Base-by-base conservation (phyloP, 2,797 vertebrate species). In the Paramormyrops hopkinsi region DNA sequence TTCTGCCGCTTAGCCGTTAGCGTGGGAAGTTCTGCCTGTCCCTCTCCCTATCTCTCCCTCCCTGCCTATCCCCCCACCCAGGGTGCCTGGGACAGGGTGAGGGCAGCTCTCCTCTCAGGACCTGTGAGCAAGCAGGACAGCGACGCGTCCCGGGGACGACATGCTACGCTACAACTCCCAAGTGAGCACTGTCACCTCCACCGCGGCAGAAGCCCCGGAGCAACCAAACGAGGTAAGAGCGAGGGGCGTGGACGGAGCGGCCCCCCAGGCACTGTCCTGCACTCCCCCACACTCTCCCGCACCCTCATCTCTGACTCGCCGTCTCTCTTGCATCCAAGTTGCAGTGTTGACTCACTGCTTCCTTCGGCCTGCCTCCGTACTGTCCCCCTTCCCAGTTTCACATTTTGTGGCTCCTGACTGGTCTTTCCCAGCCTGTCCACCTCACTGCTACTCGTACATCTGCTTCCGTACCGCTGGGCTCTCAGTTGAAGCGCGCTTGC, bases 151-250 rank as follows among this genome's bases (percentile, higher is more conserved):
- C 91, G 22, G 90, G 91, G 89, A 90, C 96, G 94, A 93, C 92
- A 97, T 97, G 96, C 93, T 93, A 79, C 93, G 93, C 92, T 95
- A 95, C 90, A 92, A 93, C 82, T 92, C 94, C 87, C 86, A 59
- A 12, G 90, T 93, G 73, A 93, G 91, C 92, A 73, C 62, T 1
- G 50, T 87, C 17, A 89, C 84, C 51, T 94, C 95, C 19, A 94
- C 94, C 17, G 93, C 93, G 37, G 91, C 94, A 84, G 92, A 94
- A 79, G 90, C 92, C 65, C 48, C 92, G 50, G 93, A 95, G 82
- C 87, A 88, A 56, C 88, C 86, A 14, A 93, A 92, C 79, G 94
- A 95, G 95, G 96, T 96, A 95, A 94, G 96, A 94, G 95, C 3
- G n/a, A 11, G n/a, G 22, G 82, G 46, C 4, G 41, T 84, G 82